phyloP scores from a whole-genome alignment of 2,113 vertebrate species.

The Cololabis saira region DNA sequence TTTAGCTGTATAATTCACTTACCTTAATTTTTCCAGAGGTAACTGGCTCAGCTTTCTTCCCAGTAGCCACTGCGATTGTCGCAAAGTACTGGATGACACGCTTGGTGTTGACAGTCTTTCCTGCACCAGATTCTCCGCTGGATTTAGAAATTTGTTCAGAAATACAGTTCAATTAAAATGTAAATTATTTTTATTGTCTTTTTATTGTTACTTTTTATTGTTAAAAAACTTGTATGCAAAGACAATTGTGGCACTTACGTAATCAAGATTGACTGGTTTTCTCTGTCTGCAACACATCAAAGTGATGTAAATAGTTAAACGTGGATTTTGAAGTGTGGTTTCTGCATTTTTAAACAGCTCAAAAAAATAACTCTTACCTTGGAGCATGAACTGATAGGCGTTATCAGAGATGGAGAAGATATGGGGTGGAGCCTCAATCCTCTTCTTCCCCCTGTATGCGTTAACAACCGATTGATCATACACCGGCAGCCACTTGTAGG shows the following conservation, averaged over 20 bases:
- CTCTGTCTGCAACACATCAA: slow-evolving; percentile 80
- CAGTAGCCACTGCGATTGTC: slow-evolving; percentile 90
- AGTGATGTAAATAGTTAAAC: slow-evolving; percentile 23
- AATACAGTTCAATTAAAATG: not conserved
- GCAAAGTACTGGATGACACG: slow-evolving; percentile 98
- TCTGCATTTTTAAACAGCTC: slow-evolving; percentile 45
- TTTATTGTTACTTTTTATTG: too few species aligned
- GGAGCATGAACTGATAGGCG: slow-evolving; percentile 79
- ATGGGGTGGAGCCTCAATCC: slow-evolving; percentile 78
- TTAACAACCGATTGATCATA: slow-evolving; percentile 76
- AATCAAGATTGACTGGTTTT: slow-evolving; percentile 86
- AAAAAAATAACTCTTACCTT: slow-evolving; percentile 61
- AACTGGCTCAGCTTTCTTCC: slow-evolving; percentile 59
- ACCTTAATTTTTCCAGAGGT: slow-evolving; percentile 85
- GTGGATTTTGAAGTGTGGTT: slow-evolving; percentile 35
- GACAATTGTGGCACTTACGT: slow-evolving; percentile 80
- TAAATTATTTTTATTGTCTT: too few species aligned
- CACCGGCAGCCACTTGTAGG: slow-evolving; percentile 91
- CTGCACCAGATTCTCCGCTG: slow-evolving; percentile 95
- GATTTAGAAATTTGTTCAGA: slow-evolving; percentile 2
- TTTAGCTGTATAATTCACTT: slow-evolving; percentile 17
- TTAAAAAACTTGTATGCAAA: too few species aligned
- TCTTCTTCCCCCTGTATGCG: slow-evolving; percentile 80
- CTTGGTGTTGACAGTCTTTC: slow-evolving; percentile 97
- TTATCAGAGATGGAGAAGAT: slow-evolving; percentile 79